These are phyloP conservation scores for Phyto melanocephala DNA, from an alignment of 2,888 invertebrate genomes.

Conservation along the genomic window DNA sequence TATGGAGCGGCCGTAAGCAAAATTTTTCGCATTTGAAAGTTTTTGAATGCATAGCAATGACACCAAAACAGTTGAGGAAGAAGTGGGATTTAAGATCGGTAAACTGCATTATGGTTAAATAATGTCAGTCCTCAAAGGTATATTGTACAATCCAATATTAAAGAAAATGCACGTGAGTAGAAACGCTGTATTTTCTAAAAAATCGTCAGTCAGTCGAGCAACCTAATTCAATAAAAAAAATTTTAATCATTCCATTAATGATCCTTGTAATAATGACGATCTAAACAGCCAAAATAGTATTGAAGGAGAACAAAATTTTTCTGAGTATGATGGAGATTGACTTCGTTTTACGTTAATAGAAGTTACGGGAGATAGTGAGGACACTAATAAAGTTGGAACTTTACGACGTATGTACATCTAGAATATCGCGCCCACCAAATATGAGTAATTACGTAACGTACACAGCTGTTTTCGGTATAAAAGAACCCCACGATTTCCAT, in stretches of 20 bases:
- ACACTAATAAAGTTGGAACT: neutral
- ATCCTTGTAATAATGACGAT: neutral
- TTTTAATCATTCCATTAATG: conserved; percentile 1
- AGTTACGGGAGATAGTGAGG: neutral
- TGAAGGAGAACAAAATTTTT: neutral
- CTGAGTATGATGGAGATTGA: neutral
- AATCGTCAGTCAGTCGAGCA: neutral
- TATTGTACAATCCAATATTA: conserved; percentile 22
- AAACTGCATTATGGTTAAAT: conserved; percentile 32
- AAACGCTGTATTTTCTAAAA: neutral
- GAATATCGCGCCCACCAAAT: too few relatives aligned
- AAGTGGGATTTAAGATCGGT: conserved; percentile 35
- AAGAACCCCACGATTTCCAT: neutral
- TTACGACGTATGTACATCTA: neutral
- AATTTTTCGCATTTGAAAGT: conserved; percentile 15
- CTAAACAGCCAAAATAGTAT: neutral
- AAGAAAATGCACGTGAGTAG: conserved; percentile 25
- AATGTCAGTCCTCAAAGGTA: conserved; percentile 11
- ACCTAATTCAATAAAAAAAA: conserved; percentile 1
- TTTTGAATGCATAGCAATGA: conserved; percentile 36
- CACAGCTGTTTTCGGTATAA: neutral
- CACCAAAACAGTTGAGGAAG: conserved; percentile 1
- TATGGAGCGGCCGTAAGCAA: neutral
- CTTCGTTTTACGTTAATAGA: neutral
- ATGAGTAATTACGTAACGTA: neutral